These are phyloP conservation scores for Pterophyllum scalare DNA, from an alignment of 2,113 vertebrate species.

Conservation along the genomic window DNA sequence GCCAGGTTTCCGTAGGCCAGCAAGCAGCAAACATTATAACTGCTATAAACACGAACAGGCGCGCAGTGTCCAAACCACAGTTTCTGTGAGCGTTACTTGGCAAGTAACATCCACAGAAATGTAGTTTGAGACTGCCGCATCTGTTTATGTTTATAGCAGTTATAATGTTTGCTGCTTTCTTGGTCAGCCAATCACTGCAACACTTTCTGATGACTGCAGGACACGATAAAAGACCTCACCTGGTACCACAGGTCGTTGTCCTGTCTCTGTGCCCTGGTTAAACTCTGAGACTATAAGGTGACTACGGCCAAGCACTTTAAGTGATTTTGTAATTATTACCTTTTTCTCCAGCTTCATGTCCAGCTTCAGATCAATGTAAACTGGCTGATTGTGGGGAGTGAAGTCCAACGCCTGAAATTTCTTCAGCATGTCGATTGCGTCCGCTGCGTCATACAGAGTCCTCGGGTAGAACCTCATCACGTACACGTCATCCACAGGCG, in stretches of 20 bases:
- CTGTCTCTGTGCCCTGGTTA: background rate
- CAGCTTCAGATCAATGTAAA: constrained; percentile 86
- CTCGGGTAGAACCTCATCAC: constrained; percentile 81
- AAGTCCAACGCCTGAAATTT: constrained; percentile 88
- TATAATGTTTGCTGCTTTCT: background rate
- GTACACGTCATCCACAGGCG: constrained; percentile 88
- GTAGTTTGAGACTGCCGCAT: background rate
- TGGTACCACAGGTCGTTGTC: fast-evolving
- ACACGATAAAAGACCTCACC: too few relatives aligned
- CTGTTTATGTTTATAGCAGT: background rate
- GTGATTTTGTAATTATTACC: constrained; percentile 73
- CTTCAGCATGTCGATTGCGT: constrained; percentile 88
- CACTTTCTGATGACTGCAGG: background rate
- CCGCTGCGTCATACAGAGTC: constrained; percentile 60
- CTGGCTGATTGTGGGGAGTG: constrained; percentile 79
- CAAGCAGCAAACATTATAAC: background rate
- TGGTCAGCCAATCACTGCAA: background rate
- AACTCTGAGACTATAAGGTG: background rate
- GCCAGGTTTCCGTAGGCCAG: too few relatives aligned
- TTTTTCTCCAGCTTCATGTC: constrained; percentile 92
- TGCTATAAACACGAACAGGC: background rate
- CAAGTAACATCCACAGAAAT: background rate
- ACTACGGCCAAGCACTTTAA: background rate
- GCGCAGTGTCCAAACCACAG: background rate
- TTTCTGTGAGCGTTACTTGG: background rate